Evolutionary conservation across 1,140 invertebrate genomes (phyloP).

Genomic region (Macrosteles quadrilineatus): DNA sequence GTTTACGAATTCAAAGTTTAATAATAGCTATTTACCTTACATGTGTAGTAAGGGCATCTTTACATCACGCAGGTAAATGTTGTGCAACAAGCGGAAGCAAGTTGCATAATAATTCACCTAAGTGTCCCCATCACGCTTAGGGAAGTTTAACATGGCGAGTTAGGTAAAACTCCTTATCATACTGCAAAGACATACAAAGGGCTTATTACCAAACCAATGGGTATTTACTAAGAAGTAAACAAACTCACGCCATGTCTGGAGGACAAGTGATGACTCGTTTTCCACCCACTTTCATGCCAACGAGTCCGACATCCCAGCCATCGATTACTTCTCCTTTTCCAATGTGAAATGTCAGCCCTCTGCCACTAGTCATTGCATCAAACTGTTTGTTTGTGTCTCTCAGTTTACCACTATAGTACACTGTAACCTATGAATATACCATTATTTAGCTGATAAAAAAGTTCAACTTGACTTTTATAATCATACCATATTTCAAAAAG

Average conservation of each 20-base stretch:
- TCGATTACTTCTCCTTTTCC: constrained; percentile 86
- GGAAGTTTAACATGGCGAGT: too few relatives aligned
- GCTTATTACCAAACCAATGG: too few relatives aligned
- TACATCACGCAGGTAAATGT: too few relatives aligned
- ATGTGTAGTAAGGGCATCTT: too few relatives aligned
- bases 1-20: too few relatives aligned
- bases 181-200: too few relatives aligned
- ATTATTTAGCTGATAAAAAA: neutral
- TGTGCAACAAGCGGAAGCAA: too few relatives aligned
- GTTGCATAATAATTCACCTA: too few relatives aligned
- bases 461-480: too few relatives aligned
- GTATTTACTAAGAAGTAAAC: constrained; percentile 31
- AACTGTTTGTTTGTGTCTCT: constrained; percentile 80
- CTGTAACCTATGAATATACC: constrained; percentile 49
- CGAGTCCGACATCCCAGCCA: constrained; percentile 87
- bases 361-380: constrained; percentile 68
- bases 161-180: too few relatives aligned
- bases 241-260: constrained; percentile 76
- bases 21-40: too few relatives aligned
- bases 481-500: neutral
- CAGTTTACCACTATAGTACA: constrained; percentile 77
- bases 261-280: constrained; percentile 84
- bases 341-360: constrained; percentile 82
- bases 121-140: too few relatives aligned
- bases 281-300: constrained; percentile 90